Base-by-base conservation (phyloP, 1,140 invertebrate genomes). In the Dufourea novaeangliae region DNA sequence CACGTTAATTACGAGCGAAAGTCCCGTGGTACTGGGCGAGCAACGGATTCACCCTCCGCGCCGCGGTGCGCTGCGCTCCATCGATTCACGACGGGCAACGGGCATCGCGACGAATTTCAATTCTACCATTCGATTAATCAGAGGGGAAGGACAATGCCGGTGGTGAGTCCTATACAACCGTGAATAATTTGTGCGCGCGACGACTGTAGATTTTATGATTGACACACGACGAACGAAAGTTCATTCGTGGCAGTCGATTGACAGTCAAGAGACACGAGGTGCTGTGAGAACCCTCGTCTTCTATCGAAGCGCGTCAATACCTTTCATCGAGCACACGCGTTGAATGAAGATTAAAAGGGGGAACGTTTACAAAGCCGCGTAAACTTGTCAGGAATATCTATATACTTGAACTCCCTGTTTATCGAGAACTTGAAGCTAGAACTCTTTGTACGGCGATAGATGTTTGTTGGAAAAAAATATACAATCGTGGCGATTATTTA, bases 1-100 rank as follows among this genome's bases (percentile, higher is more conserved):
- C 44, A 22, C 54, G 79, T 84, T 86, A 85, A 86, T 86, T 86
- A 74, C 82, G 72, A 86, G 84, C 67, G 79, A 85, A 82, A 84
- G 75, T 8, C 34, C n/a, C n/a, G n/a, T n/a, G n/a, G n/a, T n/a
- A n/a, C n/a, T n/a, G n/a, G 12, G 12, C 80, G 59, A 37, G 69
- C 62, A 56, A 64, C 56, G 37, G 39, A 57, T 74, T 7, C 41
- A 2, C 20, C 2, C 29, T 34, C 34, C 34, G 44, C 29, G 56
- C 17, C 12, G 11, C 10, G 6, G 1, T 4, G 54, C 3, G 1
- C 25, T 11, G 0, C 54, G 22, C 5, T 11, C 22, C 5, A 29
- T 8, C 10, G 10, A 8, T 10, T 27, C 10, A 12, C 22, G 10
- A 29, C 10, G 14, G 6, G 22, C 25, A 22, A 7, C 52, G n/a